phyloP scores from a whole-genome alignment of 2,888 invertebrate species.

The Keiferia lycopersicella region DNA sequence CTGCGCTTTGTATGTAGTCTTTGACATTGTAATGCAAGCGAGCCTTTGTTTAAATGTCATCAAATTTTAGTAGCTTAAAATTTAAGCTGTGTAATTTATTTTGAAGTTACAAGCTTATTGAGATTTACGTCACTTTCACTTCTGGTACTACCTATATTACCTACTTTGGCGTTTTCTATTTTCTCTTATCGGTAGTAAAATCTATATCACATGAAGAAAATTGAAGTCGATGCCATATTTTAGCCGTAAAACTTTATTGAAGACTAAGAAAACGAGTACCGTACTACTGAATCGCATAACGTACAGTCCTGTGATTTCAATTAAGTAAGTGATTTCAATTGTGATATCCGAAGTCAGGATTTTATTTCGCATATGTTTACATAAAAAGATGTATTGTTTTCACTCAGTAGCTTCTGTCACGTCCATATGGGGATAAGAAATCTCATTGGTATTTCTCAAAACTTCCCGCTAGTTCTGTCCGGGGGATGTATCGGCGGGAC shows the following conservation, averaged over 20 bases:
- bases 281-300: neutral
- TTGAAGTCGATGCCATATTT: neutral
- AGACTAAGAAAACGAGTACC: neutral
- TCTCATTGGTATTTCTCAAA: slow-evolving; percentile 25
- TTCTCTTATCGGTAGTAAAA: neutral
- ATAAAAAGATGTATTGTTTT: slow-evolving; percentile 1
- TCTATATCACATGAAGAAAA: neutral
- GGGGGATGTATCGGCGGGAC: slow-evolving; percentile 56
- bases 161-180: too few relatives aligned
- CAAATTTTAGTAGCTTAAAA: neutral
- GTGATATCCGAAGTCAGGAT: too few relatives aligned
- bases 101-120: too few relatives aligned
- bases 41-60: neutral
- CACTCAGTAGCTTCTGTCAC: neutral
- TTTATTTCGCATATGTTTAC: neutral
- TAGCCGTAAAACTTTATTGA: slow-evolving; percentile 16
- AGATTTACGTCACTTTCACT: too few relatives aligned
- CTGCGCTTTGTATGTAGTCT: slow-evolving; percentile 46
- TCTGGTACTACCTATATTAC: too few relatives aligned
- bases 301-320: neutral
- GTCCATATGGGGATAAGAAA: slow-evolving; percentile 16
- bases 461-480: slow-evolving; percentile 38
- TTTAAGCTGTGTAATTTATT: too few relatives aligned
- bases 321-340: too few relatives aligned
- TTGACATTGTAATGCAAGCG: slow-evolving; percentile 2